Evolutionary conservation across 1,140 invertebrate species (phyloP), one percentile per base, ranked within the genome.

Genomic region (Drosophila subpulchrella): DNA sequence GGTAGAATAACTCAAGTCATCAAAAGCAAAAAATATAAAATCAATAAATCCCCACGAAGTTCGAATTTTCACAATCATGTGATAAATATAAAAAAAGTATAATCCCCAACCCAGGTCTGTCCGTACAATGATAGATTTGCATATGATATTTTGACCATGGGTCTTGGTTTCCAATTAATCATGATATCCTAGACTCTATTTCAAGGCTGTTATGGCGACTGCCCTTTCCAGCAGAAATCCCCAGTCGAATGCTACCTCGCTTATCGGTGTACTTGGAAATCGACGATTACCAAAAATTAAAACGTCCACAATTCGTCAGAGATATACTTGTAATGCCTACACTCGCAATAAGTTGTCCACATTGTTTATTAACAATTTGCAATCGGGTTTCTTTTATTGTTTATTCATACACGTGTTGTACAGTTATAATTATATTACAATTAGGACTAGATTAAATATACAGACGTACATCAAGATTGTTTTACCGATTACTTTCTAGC

Each of bases 381-480:
- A 72, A 75, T 82, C 67, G 55, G 57, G 38, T 57, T 82, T 70
- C 38, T 65, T 85, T 84, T 85, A 84, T 84, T 80, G 47, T 80
- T 62, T 66, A 56, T 55, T 81, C 56, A 58, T 75, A 61, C 34
- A 57, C 51, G 53, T 65, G 68, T 78, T 71, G 68, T 88, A 88
- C 84, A 89, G 46, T 80, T 88, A 86, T 82, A 88, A 63, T 78
- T 85, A 89, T 77, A 79, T 88, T 88, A 88, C 57, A 88, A 76
- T 88, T 89, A 88, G 80, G 83, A 88, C 83, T 88, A 88, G 83
- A 89, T 77, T 88, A 88, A 75, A 75, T 85, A 78, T 85, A 67
- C 67, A 71, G 70, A 62, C 58, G 60, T 78, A 80, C 75, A 86
- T 86, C 48, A 86, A 82, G 59, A 82, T 58, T 66, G 75, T 63